phyloP scores from a whole-genome alignment of 2,888 invertebrate species.

The Timema cristinae region DNA sequence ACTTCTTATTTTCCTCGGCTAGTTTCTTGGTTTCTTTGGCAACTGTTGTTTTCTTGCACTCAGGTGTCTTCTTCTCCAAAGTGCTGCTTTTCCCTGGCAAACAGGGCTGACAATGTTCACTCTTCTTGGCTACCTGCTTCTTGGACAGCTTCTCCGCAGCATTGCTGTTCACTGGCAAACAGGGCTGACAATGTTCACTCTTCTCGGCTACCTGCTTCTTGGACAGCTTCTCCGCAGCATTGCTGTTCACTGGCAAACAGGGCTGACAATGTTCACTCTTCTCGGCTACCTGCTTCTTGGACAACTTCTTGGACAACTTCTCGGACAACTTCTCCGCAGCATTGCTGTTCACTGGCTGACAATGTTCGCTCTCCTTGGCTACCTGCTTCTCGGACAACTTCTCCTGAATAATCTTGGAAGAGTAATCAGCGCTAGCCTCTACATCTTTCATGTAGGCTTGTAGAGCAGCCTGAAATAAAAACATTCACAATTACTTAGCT shows the following conservation, averaged over 20 bases:
- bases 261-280: background rate
- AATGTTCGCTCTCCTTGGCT: background rate
- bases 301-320: too few species aligned
- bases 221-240: constrained; percentile 41
- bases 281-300: constrained; percentile 1
- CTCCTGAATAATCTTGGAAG: constrained; percentile 51
- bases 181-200: background rate
- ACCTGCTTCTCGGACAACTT: constrained; percentile 31
- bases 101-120: background rate
- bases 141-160: constrained; percentile 38
- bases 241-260: constrained; percentile 40
- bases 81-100: constrained; percentile 44
- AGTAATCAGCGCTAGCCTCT: constrained; percentile 61
- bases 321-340: constrained; percentile 38
- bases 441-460: constrained; percentile 84
- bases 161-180: constrained; percentile 42
- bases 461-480: constrained; percentile 63
- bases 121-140: background rate
- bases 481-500: too few species aligned
- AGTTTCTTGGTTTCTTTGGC: constrained; percentile 37
- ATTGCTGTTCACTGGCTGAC: constrained; percentile 42
- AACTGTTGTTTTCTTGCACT: too few species aligned
- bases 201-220: constrained; percentile 3
- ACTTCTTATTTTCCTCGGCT: constrained; percentile 48
- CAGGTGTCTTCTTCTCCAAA: constrained; percentile 36